These are phyloP conservation scores for Chironomus tepperi DNA, from an alignment of 1,140 invertebrate species.

Conservation along the genomic window DNA sequence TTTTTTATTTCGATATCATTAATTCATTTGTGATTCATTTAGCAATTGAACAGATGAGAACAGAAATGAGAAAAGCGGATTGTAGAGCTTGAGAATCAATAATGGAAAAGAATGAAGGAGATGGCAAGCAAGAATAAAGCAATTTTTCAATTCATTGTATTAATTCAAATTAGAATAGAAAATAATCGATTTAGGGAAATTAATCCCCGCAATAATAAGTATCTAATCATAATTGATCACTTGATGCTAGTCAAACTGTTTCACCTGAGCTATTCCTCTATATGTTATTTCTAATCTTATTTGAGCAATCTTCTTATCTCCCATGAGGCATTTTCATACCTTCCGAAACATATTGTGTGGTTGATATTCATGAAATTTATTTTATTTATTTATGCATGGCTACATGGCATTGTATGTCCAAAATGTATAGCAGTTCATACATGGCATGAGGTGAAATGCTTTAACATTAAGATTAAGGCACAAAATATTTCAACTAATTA, in stretches of 20 bases:
- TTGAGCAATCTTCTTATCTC: constrained; percentile 12
- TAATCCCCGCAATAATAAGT: constrained; percentile 10
- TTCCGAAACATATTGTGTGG: neutral
- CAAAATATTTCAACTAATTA: neutral
- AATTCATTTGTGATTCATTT: constrained; percentile 9
- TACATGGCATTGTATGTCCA: too few species aligned
- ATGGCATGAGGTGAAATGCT: neutral
- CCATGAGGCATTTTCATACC: neutral
- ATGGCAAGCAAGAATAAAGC: neutral
- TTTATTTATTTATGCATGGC: too few species aligned
- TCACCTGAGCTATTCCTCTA: neutral
- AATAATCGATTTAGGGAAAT: constrained; percentile 9
- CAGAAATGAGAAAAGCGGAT: neutral
- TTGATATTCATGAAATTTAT: too few species aligned
- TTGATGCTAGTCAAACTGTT: constrained; percentile 12
- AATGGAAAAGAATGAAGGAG: neutral
- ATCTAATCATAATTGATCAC: constrained; percentile 14
- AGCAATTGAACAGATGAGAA: neutral
- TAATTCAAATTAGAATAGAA: constrained; percentile 14
- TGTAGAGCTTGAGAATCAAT: neutral
- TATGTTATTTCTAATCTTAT: neutral
- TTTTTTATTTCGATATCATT: constrained; percentile 9
- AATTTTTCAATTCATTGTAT: constrained; percentile 14
- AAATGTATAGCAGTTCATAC: too few species aligned
- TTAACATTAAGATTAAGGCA: too few species aligned